These are phyloP conservation scores for Lordiphosa clarofinis DNA, from an alignment of 1,140 invertebrate species.

Conservation along the genomic window DNA sequence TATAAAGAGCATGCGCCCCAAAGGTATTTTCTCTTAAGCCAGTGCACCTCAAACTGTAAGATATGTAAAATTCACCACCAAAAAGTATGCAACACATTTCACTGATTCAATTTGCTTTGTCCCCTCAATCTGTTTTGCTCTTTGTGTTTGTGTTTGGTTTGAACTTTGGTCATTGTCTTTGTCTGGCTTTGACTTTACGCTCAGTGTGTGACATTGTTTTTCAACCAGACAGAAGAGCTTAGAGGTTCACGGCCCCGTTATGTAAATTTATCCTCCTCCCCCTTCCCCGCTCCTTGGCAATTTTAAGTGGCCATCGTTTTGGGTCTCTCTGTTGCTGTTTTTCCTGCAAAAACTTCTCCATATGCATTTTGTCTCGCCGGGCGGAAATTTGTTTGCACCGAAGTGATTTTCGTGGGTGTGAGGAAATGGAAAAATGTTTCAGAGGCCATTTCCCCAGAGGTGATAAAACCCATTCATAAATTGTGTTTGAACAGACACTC, in stretches of 20 bases:
- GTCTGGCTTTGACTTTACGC: constrained; percentile 17
- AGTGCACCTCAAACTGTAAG: constrained; percentile 46
- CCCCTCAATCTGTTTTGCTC: not conserved
- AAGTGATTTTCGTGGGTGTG: constrained; percentile 44
- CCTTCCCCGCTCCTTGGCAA: constrained; percentile 21
- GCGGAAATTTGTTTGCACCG: constrained; percentile 71
- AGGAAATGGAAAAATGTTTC: constrained; percentile 66
- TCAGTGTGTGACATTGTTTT: constrained; percentile 39
- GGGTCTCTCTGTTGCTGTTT: constrained; percentile 36
- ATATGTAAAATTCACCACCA: constrained; percentile 34
- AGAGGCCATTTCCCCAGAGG: constrained; percentile 21
- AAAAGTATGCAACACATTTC: constrained; percentile 28
- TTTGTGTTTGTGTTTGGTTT: constrained; percentile 36
- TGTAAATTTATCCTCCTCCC: constrained; percentile 43
- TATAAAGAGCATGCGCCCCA: constrained; percentile 27
- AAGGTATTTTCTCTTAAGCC: constrained; percentile 7
- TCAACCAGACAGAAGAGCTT: constrained; percentile 12
- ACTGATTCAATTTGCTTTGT: constrained; percentile 20
- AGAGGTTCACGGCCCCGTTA: constrained; percentile 64
- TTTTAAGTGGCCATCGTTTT: constrained; percentile 54
- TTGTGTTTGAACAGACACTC: constrained; percentile 24
- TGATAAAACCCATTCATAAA: constrained; percentile 42
- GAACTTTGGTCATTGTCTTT: constrained; percentile 48
- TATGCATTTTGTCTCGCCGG: constrained; percentile 46
- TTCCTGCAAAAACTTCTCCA: constrained; percentile 28